A percentile compares a stretch with the other conserved stretches of the same genome.
Conservation (phyloP, 2,797 vertebrate species). For the Microctenopoma stevenorrisi region DNA sequence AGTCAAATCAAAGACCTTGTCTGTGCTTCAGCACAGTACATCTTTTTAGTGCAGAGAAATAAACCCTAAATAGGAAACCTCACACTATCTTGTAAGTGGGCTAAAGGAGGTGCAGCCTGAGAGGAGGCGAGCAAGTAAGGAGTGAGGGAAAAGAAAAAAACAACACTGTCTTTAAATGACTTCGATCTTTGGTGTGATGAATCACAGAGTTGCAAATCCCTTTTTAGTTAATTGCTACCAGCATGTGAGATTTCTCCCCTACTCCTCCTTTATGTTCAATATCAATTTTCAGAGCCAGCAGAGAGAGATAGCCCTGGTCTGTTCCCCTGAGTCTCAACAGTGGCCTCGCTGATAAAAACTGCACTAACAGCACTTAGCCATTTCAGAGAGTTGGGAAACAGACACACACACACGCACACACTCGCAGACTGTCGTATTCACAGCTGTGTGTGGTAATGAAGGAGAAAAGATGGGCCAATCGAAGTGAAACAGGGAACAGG, state of each 20-base stretch:
- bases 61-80: slow-evolving; percentile 87
- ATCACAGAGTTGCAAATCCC: slow-evolving; percentile 95
- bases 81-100: slow-evolving; percentile 84
- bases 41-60: slow-evolving; percentile 81
- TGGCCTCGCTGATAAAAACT: slow-evolving; percentile 90
- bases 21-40: slow-evolving; percentile 76
- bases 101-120: slow-evolving; percentile 81
- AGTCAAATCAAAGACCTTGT: slow-evolving; percentile 82
- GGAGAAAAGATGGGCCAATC: slow-evolving; percentile 86
- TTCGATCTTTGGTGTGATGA: slow-evolving; percentile 95
- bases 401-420: slow-evolving; percentile 51
- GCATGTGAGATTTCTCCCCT: slow-evolving; percentile 91
- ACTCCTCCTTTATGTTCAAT: slow-evolving; percentile 92
- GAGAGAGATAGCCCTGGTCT: slow-evolving; percentile 89
- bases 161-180: slow-evolving; percentile 89
- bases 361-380: slow-evolving; percentile 94
- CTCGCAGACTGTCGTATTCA: slow-evolving; percentile 83
- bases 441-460: slow-evolving; percentile 88
- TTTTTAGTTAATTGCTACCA: slow-evolving; percentile 99
- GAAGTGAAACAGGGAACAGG: slow-evolving; percentile 79
- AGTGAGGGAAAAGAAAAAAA: slow-evolving; percentile 52
- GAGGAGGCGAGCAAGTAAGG: slow-evolving; percentile 76
- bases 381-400: slow-evolving; percentile 81
- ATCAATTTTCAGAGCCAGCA: slow-evolving; percentile 98
- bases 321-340: slow-evolving; percentile 90